A percentile compares a stretch with the other conserved stretches of the same genome.
Evolutionary conservation across 2,797 vertebrate genomes (phyloP).

Genomic region (Rhynchotus rufescens): DNA sequence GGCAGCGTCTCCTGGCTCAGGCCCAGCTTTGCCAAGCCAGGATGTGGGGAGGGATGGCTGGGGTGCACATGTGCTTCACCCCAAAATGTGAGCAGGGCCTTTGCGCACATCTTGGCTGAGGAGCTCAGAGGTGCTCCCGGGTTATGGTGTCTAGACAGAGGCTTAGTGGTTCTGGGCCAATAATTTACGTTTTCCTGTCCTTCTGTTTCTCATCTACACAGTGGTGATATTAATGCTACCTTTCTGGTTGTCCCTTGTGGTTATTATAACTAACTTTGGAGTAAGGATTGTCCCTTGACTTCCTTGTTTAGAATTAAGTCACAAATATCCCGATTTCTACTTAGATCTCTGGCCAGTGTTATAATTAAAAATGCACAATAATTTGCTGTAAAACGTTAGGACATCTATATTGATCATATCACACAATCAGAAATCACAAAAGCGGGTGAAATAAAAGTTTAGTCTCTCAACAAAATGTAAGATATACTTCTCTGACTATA

Average conservation of each 20-base stretch:
- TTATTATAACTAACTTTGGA: background rate
- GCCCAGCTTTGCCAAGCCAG: background rate
- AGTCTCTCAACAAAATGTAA: background rate
- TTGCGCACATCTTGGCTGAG: background rate
- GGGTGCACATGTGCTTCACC: background rate
- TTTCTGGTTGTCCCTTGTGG: background rate
- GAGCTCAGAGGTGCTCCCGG: constrained; percentile 2
- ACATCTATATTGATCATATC: background rate
- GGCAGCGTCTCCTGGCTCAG: background rate
- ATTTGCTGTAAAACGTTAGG: background rate
- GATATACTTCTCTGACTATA: background rate
- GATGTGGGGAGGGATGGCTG: background rate
- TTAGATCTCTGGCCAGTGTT: background rate
- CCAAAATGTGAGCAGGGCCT: constrained; percentile 2
- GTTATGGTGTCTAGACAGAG: constrained; percentile 51
- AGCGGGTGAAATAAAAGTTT: background rate
- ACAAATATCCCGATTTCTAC: background rate
- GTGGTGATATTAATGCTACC: background rate
- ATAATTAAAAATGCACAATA: background rate
- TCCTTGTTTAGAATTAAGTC: background rate
- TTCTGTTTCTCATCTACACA: background rate
- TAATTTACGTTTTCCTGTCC: background rate
- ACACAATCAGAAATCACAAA: background rate
- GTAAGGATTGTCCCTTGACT: background rate
- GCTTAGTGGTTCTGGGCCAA: constrained; percentile 37